These are phyloP conservation scores for Podarcis lilfordi DNA, from an alignment of 2,797 vertebrate genomes.

Conservation along the genomic window DNA sequence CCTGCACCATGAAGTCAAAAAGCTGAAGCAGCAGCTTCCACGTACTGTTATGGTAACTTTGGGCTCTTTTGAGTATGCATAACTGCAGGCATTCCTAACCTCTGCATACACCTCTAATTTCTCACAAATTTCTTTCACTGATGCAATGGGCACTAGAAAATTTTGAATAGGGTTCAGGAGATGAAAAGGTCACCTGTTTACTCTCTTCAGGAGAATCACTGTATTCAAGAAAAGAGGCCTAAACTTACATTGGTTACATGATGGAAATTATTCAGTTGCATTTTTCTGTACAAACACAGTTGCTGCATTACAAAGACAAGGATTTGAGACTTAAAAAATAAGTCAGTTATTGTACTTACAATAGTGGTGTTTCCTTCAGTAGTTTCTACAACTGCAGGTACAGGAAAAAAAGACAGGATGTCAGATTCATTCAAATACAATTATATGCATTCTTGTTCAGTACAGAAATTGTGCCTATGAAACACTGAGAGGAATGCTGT, in stretches of 20 bases:
- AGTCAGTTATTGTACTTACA: conserved; percentile 69
- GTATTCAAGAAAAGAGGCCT: not conserved
- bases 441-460: not conserved
- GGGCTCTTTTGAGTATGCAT: not conserved
- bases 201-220: not conserved
- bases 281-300: not conserved
- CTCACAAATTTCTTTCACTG: not conserved
- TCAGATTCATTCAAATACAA: conserved; percentile 45
- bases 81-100: not conserved
- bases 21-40: not conserved
- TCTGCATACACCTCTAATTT: not conserved
- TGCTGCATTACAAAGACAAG: not conserved
- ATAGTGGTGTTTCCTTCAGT: conserved; percentile 79
- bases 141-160: not conserved
- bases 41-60: not conserved
- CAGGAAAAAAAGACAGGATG: conserved; percentile 49
- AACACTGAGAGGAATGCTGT: not conserved
- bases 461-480: not conserved
- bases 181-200: not conserved
- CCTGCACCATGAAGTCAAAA: not conserved
- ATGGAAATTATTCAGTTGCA: not conserved
- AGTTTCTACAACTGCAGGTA: conserved; percentile 74
- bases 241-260: not conserved
- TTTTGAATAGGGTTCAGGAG: not conserved
- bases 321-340: not conserved